A percentile compares a stretch with the other conserved stretches of the same genome.
These are phyloP conservation scores for Dicranocentrus wangi DNA, from an alignment of 2,888 invertebrate genomes.

Conservation along the genomic window DNA sequence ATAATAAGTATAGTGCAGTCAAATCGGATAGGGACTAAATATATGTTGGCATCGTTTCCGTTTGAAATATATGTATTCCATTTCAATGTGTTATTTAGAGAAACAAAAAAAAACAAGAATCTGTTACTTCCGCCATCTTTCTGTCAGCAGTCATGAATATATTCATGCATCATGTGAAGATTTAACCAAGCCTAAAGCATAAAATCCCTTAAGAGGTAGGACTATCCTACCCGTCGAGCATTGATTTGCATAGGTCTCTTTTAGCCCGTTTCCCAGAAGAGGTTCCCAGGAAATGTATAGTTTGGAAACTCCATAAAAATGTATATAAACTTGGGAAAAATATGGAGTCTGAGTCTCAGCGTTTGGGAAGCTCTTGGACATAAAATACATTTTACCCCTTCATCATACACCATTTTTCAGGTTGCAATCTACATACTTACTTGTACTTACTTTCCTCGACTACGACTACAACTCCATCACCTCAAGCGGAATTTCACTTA, in stretches of 20 bases:
- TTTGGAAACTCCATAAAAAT: too few species aligned
- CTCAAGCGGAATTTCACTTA: too few species aligned
- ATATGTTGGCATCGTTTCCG: too few species aligned
- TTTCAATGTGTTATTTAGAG: background rate
- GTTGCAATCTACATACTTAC: background rate
- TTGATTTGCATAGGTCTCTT: slow-evolving; percentile 34
- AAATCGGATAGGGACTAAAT: too few species aligned
- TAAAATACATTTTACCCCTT: slow-evolving; percentile 10
- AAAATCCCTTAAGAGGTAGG: slow-evolving; percentile 35
- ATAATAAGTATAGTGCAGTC: too few species aligned
- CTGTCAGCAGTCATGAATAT: slow-evolving; percentile 12
- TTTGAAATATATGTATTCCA: too few species aligned
- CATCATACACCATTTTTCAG: background rate
- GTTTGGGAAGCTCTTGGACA: slow-evolving; percentile 9
- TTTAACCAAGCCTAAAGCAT: slow-evolving; percentile 28
- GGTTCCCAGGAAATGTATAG: background rate
- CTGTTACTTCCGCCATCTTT: background rate
- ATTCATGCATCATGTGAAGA: slow-evolving; percentile 25
- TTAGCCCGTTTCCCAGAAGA: background rate
- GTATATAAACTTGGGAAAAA: background rate
- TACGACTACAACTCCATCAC: too few species aligned
- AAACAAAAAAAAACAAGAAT: background rate
- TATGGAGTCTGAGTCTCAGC: background rate
- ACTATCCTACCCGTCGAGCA: slow-evolving; percentile 17
- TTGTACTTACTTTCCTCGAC: too few species aligned